Evolutionary conservation across 2,113 vertebrate species (phyloP), one percentile per base, ranked within the genome.

Genomic region (Zosterops lateralis): DNA sequence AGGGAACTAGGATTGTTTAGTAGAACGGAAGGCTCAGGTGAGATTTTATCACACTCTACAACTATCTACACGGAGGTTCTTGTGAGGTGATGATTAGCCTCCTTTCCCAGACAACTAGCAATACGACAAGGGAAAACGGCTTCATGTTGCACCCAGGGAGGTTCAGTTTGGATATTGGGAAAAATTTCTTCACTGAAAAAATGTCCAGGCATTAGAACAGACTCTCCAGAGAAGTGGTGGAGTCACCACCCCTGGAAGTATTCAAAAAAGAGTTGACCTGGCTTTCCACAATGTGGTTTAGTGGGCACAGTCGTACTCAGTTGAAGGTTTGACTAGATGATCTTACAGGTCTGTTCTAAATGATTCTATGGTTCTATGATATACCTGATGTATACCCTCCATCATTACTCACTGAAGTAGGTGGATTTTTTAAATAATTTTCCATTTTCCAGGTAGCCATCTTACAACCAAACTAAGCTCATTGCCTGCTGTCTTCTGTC

Each of bases 21-120:
- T 17, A 38, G 64, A 77, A 29, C 0, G 1, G 47, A 60, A 68
- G 12, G 18, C 9, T 54, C 47, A 61, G n/a, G 10, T 53, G 18
- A 45, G 38, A 54, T 4, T 1, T 38, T 54, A 24, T n/a, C 11
- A 38, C 0, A 0, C 29, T 31, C 38, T 10, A 32, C 32, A 86
- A 8, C 15, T 31, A 9, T 16, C 51, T 53, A 14, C 10, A 61
- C 29, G 28, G 38, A 53, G 18, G 18, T 54, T 25, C 15, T 68
- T 70, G 22, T 14, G 24, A 36, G 54, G 18, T 61, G 32, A 21
- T 10, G 14, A 45, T 19, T 25, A n/a, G 8, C 10, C 24, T 47
- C n/a, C 32, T 77, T 10, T 70, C 28, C 8, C 40, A 47, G 38
- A 38, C 47, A 70, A 9, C 56, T 40, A 61, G 28, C 14, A 70